Evolutionary conservation across 2,888 invertebrate genomes (phyloP).

Genomic region (Poecilobothrus nobilitatus): DNA sequence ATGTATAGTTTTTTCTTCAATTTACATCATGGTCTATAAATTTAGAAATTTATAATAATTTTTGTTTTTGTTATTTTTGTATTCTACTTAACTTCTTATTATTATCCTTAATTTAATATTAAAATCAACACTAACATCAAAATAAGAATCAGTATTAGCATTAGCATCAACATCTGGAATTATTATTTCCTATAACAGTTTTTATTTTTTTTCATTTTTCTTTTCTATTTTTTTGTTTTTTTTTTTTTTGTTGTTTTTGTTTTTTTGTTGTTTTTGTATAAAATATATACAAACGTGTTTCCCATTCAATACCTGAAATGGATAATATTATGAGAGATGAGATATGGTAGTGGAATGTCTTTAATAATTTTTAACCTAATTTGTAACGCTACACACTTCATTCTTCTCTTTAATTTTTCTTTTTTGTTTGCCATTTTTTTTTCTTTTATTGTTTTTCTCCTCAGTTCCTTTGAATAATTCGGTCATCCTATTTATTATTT

Average conservation of each 20-base stretch:
- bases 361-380: conserved; percentile 6
- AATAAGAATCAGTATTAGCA: too few species aligned
- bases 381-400: neutral
- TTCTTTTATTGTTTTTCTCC: too few species aligned
- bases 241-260: neutral
- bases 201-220: neutral
- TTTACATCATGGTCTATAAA: neutral
- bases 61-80: neutral
- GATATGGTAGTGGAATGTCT: neutral
- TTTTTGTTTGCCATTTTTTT: neutral
- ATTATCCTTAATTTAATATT: neutral
- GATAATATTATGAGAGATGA: too few species aligned
- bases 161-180: neutral
- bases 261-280: too few species aligned
- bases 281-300: too few species aligned
- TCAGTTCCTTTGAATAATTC: too few species aligned
- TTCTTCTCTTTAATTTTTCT: neutral
- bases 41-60: neutral
- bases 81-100: neutral
- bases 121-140: too few species aligned
- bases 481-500: neutral
- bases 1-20: neutral
- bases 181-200: neutral
- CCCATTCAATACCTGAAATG: too few species aligned
- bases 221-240: neutral